A percentile compares a stretch with the other conserved stretches of the same genome.
These are phyloP conservation scores for Toxostoma redivivum DNA, from an alignment of 2,113 vertebrate species.

Conservation along the genomic window DNA sequence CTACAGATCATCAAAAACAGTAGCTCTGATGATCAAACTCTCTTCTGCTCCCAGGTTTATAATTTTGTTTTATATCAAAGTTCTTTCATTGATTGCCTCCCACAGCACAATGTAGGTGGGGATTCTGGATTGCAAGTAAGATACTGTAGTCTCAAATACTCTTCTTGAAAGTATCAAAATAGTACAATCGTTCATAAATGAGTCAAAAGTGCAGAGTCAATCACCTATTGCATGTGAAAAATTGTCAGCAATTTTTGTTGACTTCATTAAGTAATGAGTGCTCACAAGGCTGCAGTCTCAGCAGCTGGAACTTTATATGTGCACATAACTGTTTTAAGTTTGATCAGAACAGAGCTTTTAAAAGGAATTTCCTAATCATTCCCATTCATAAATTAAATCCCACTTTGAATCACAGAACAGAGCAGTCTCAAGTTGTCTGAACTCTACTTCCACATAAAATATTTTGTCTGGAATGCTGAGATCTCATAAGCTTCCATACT, in stretches of 20 bases:
- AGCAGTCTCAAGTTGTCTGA: not conserved
- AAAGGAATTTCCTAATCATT: not conserved
- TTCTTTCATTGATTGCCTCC: not conserved
- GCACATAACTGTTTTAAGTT: not conserved
- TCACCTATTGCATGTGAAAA: not conserved
- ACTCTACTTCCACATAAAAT: not conserved
- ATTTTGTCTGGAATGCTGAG: not conserved
- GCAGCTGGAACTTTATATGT: not conserved
- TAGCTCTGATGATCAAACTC: not conserved
- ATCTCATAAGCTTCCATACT: not conserved
- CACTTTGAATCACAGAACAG: not conserved
- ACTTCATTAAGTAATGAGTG: not conserved
- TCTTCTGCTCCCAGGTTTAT: not conserved
- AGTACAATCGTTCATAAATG: not conserved
- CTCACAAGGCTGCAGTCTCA: not conserved
- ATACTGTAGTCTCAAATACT: not conserved
- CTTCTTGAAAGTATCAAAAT: not conserved
- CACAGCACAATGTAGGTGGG: rapidly evolving
- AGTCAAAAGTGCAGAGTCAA: not conserved
- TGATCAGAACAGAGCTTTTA: not conserved
- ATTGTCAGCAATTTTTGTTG: not conserved
- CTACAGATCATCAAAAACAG: not conserved
- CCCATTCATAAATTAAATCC: not conserved
- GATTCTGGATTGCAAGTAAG: not conserved
- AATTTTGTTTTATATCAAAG: not conserved